Percentiles rank a stretch among this genome's conserved stretches.
Conservation (phyloP, 2,888 invertebrate genomes). For the Listrodromus nycthemerus region DNA sequence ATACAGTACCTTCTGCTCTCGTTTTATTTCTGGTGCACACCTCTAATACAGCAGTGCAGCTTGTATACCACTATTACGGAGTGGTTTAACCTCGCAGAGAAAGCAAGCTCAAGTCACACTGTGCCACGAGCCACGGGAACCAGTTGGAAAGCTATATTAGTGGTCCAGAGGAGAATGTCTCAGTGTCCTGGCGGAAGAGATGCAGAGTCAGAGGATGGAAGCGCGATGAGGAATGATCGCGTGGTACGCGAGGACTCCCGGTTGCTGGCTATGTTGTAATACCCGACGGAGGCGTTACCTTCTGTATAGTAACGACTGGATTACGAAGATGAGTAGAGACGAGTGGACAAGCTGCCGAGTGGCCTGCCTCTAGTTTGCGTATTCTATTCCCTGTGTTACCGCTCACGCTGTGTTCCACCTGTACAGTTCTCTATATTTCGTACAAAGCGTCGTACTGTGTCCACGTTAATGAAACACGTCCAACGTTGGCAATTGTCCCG, state of each 20-base stretch:
- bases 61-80: conserved; percentile 26
- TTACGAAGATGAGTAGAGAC: conserved; percentile 56
- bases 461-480: conserved; percentile 80
- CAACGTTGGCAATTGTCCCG: conserved; percentile 79
- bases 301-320: conserved; percentile 58
- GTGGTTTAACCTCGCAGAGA: background rate
- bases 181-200: conserved; percentile 6
- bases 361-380: conserved; percentile 41
- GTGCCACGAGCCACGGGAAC: background rate
- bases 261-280: conserved; percentile 55
- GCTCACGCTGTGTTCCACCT: conserved; percentile 13
- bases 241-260: conserved; percentile 37
- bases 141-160: conserved; percentile 13
- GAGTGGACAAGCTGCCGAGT: conserved; percentile 61
- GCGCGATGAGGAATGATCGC: conserved; percentile 41
- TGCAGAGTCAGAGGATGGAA: conserved; percentile 7
- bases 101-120: background rate
- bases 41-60: conserved; percentile 20
- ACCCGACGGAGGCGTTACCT: conserved; percentile 62
- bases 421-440: conserved; percentile 52
- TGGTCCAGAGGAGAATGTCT: conserved; percentile 20
- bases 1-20: conserved; percentile 2
- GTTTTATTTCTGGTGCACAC: conserved; percentile 16
- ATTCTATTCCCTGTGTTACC: conserved; percentile 62
- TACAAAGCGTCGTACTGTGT: conserved; percentile 71